Evolutionary conservation across 2,113 vertebrate genomes (phyloP).

Genomic region (Cinclus cinclus): DNA sequence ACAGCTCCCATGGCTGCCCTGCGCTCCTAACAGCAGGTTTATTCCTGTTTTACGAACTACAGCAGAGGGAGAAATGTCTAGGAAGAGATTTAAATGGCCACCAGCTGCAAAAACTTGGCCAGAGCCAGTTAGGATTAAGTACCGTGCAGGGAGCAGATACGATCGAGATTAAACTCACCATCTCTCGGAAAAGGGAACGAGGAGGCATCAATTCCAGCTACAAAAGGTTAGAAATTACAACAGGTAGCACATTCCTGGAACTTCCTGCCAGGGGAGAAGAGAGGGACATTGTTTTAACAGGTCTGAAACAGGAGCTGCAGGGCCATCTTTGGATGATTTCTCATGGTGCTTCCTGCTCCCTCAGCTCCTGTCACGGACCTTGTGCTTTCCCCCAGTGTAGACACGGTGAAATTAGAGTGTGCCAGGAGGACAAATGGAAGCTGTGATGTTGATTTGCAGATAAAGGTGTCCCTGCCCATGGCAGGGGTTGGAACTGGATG

Average conservation of each 20-base stretch:
- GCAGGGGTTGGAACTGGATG: neutral
- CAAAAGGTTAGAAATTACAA: neutral
- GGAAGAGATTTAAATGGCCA: neutral
- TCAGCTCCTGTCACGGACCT: neutral
- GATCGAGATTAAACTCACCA: fast-evolving
- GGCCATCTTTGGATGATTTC: fast-evolving
- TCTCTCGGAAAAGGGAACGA: fast-evolving
- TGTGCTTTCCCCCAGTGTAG: neutral
- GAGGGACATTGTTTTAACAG: neutral
- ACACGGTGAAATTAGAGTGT: fast-evolving
- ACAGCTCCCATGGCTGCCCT: neutral
- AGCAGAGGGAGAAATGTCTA: neutral
- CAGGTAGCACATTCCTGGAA: neutral
- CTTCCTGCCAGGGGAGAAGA: neutral
- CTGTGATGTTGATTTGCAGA: neutral
- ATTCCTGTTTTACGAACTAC: neutral
- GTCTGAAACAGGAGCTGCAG: neutral
- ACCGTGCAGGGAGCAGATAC: no score
- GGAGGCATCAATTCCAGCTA: no score
- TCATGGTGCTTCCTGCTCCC: neutral
- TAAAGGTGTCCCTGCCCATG: neutral
- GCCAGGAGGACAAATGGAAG: neutral
- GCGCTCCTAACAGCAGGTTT: neutral
- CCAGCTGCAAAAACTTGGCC: neutral
- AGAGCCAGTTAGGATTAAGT: neutral